Conservation (phyloP, 2,888 invertebrate species). For the Drosophila cognata region DNA sequence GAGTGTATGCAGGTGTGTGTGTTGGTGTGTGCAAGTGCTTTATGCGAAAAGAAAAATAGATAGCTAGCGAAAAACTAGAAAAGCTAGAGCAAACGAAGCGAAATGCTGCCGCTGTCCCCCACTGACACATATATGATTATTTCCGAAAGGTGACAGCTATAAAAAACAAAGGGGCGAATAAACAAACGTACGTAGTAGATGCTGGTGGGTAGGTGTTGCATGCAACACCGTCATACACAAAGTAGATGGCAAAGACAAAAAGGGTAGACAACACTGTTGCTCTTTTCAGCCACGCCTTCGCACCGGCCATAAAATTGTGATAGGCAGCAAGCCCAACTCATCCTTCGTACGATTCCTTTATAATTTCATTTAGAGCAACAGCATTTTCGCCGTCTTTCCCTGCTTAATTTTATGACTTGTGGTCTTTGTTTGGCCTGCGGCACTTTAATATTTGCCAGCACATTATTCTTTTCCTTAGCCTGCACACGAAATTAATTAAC, state of each 20-base stretch:
- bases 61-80: conserved; percentile 76
- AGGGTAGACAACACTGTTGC: conserved; percentile 71
- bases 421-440: conserved; percentile 41
- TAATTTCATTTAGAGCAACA: conserved; percentile 66
- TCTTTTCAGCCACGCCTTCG: conserved; percentile 58
- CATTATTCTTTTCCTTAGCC: conserved; percentile 17
- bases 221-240: conserved; percentile 38
- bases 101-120: conserved; percentile 67
- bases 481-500: conserved; percentile 73
- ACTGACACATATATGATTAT: conserved; percentile 80
- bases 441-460: conserved; percentile 48
- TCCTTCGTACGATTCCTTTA: conserved; percentile 34
- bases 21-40: conserved; percentile 61
- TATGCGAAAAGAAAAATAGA: conserved; percentile 78
- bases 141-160: conserved; percentile 82
- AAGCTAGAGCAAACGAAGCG: conserved; percentile 78
- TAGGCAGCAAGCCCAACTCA: conserved; percentile 20
- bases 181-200: conserved; percentile 25
- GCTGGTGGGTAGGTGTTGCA: conserved; percentile 4
- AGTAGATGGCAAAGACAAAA: conserved; percentile 67
- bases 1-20: conserved; percentile 30
- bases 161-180: conserved; percentile 61
- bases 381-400: conserved; percentile 20
- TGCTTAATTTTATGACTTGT: conserved; percentile 34
- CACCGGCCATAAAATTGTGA: conserved; percentile 48